Evolutionary conservation across 1,140 invertebrate species (phyloP), one percentile per base, ranked within the genome.

Genomic region (Lasioglossum albipes): DNA sequence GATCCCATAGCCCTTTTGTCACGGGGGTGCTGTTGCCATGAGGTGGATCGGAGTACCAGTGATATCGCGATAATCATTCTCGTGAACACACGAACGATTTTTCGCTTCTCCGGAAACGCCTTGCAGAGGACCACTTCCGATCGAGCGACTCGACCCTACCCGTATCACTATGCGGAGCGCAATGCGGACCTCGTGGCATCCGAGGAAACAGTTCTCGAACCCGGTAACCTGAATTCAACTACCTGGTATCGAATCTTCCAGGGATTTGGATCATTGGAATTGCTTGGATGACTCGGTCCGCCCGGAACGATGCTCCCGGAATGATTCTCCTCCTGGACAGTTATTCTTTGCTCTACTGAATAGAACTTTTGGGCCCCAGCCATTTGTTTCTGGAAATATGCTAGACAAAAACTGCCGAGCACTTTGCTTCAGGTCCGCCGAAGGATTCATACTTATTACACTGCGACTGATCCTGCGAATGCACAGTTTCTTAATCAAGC

Each of bases 1-100:
- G 57, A n/a, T 59, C 57, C 20, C 57, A 18, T 20, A 59, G 57
- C 57, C 20, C 57, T n/a, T 59, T 59, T 20, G 57, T 59, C 57
- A 20, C 52, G 31, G 41, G 31, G 57, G 62, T 79, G 77, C 41
- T 79, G 52, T 66, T 49, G 57, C 68, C 68, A 13, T 61, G 70
- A 49, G 45, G 62, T 59, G 62, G 49, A 79, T 79, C 74, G 77
- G 77, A 79, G 77, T 79, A 79, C 20, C n/a, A 3, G 65, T 27
- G 10, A 22, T 7, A 41, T 54, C 52, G 13, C 2, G 45, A 49
- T 49, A 49, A 49, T 12, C 45, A 49, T 49, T 49, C 45, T 2
- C 45, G 45, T 13, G 45, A 12, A 49, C 13, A 10, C 45, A 12
- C 45, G 45, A 49, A 49, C 45, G 45, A 18, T 54, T 54, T 54